Percentiles rank a stretch among this genome's conserved stretches.
These are phyloP conservation scores for Leptopilina drosophilae DNA, from an alignment of 2,888 invertebrate genomes.

Conservation along the genomic window DNA sequence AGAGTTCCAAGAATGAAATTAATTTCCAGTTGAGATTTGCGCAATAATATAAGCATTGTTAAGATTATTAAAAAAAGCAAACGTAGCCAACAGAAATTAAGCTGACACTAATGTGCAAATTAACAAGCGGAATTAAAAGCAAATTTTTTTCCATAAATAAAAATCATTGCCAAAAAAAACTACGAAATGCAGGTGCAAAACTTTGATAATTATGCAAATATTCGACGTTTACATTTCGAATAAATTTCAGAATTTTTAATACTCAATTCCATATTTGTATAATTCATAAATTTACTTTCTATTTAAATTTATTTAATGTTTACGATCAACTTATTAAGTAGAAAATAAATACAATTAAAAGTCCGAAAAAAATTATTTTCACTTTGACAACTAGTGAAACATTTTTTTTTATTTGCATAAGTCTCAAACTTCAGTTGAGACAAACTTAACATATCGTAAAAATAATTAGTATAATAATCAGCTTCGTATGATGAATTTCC, in stretches of 20 bases:
- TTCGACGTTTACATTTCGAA: background rate
- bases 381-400: no score
- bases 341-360: no score
- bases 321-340: no score
- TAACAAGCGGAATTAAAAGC: conserved; percentile 66
- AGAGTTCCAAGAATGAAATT: conserved; percentile 39
- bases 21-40: conserved; percentile 63
- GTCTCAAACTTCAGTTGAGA: no score
- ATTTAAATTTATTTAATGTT: no score
- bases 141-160: conserved; percentile 51
- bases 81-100: conserved; percentile 81
- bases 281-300: no score
- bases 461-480: no score
- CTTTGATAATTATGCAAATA: background rate
- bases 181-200: conserved; percentile 15
- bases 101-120: conserved; percentile 75
- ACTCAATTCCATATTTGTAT: no score
- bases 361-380: no score
- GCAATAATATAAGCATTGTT: conserved; percentile 82
- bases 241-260: background rate
- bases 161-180: background rate
- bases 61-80: conserved; percentile 75
- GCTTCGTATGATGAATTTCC: no score
- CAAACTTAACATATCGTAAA: no score
- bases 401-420: no score